Conservation (phyloP, 2,888 invertebrate genomes). For the Dolichomitus sp. region DNA sequence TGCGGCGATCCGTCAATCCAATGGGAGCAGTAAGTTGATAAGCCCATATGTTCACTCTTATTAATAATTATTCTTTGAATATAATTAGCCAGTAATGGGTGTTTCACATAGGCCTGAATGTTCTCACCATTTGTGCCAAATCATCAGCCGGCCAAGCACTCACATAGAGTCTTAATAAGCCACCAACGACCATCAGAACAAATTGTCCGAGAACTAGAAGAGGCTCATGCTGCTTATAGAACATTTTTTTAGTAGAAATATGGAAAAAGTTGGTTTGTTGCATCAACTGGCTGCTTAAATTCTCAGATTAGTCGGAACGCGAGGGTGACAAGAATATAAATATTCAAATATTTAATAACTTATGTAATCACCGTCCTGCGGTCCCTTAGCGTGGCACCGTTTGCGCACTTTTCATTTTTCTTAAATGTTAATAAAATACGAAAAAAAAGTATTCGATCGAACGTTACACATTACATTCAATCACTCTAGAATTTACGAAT, state of each 20-base stretch:
- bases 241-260: not conserved
- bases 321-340: slow-evolving; percentile 41
- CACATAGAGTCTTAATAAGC: slow-evolving; percentile 74
- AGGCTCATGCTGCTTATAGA: slow-evolving; percentile 70
- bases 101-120: not conserved
- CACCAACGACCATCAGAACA: slow-evolving; percentile 71
- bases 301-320: not conserved
- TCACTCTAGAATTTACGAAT: slow-evolving; percentile 72
- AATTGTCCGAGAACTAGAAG: slow-evolving; percentile 71
- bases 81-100: not conserved
- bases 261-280: not conserved
- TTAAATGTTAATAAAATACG: slow-evolving; percentile 4
- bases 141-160: slow-evolving; percentile 79
- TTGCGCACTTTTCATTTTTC: slow-evolving; percentile 39
- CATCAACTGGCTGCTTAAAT: not conserved
- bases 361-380: slow-evolving; percentile 68
- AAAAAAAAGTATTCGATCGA: slow-evolving; percentile 34
- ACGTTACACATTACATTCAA: slow-evolving; percentile 51
- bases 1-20: slow-evolving; percentile 64
- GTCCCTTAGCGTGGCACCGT: slow-evolving; percentile 55
- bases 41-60: slow-evolving; percentile 61
- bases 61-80: not conserved
- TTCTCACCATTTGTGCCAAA: slow-evolving; percentile 74
- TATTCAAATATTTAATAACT: slow-evolving; percentile 12
- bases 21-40: slow-evolving; percentile 63